Evolutionary conservation across 2,888 invertebrate species (phyloP).

Genomic region (Phaonia tiefii): DNA sequence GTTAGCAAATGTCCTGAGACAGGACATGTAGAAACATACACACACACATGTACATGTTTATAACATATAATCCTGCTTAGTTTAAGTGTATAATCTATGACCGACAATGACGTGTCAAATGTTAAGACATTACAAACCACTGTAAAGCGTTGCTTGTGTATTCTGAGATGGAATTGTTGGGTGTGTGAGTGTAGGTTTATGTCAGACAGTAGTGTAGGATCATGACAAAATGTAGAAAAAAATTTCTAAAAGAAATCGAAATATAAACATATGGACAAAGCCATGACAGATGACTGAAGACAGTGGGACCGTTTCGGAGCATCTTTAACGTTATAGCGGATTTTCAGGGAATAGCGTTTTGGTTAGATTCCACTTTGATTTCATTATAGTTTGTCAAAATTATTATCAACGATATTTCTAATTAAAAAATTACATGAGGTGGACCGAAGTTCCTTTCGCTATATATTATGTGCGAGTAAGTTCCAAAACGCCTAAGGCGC

Average conservation of each 20-base stretch:
- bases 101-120: conserved; percentile 78
- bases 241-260: conserved; percentile 48
- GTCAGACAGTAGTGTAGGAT: conserved; percentile 8
- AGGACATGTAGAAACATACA: conserved; percentile 17
- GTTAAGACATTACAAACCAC: conserved; percentile 77
- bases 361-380: no score
- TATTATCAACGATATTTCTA: no score
- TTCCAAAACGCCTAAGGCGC: no score
- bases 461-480: no score
- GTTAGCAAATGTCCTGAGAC: conserved; percentile 35
- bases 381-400: no score
- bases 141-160: conserved; percentile 55
- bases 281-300: not conserved
- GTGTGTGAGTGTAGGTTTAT: conserved; percentile 33
- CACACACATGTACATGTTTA: conserved; percentile 29
- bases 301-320: no score
- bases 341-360: no score
- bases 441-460: no score
- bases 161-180: no score
- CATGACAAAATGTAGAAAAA: conserved; percentile 39
- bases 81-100: conserved; percentile 69
- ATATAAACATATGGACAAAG: conserved; percentile 57
- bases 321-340: no score
- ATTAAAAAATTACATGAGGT: no score
- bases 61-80: conserved; percentile 63